These are phyloP conservation scores for Ennomos fuscantarius DNA, from an alignment of 2,888 invertebrate species.

Conservation along the genomic window DNA sequence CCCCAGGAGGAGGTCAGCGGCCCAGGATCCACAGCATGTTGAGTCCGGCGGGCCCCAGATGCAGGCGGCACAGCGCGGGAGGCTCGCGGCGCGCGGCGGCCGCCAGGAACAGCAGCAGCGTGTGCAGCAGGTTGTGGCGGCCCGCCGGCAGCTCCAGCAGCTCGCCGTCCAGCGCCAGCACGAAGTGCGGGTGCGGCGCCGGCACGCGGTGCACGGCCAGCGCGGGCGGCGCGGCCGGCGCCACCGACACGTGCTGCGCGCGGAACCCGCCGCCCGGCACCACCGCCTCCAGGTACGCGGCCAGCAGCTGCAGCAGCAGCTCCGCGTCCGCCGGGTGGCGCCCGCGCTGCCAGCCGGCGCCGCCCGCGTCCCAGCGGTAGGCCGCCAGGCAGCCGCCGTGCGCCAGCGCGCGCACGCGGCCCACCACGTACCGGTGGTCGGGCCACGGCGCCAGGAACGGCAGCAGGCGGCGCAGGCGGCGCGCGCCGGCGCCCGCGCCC, in stretches of 20 bases:
- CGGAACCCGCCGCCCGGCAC: conserved; percentile 70
- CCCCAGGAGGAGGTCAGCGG: conserved; percentile 64
- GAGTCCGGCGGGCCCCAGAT: conserved; percentile 80
- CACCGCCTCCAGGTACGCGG: conserved; percentile 92
- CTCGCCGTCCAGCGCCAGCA: conserved; percentile 85
- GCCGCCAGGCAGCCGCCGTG: conserved; percentile 95
- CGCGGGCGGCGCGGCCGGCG: conserved; percentile 82
- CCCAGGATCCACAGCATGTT: conserved; percentile 94
- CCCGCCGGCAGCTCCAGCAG: conserved; percentile 59
- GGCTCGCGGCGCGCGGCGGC: conserved; percentile 88
- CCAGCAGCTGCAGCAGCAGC: conserved; percentile 93
- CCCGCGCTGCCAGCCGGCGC: conserved; percentile 91
- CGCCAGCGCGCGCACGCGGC: conserved; percentile 85
- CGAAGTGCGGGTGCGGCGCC: conserved; percentile 89
- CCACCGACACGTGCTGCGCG: conserved; percentile 63
- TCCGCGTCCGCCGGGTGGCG: conserved; percentile 92
- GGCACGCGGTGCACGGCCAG: conserved; percentile 86
- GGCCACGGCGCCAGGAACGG: conserved; percentile 91
- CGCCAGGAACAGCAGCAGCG: conserved; percentile 92
- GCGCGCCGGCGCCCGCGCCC: conserved; percentile 55
- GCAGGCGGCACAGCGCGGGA: conserved; percentile 69
- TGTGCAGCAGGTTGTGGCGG: conserved; percentile 95
- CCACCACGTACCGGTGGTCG: conserved; percentile 94
- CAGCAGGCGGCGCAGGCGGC: conserved; percentile 86
- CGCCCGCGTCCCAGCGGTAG: conserved; percentile 95